A percentile compares a stretch with the other conserved stretches of the same genome.
Conservation (phyloP, 2,797 vertebrate genomes). For the Acipenser oxyrinchus region DNA sequence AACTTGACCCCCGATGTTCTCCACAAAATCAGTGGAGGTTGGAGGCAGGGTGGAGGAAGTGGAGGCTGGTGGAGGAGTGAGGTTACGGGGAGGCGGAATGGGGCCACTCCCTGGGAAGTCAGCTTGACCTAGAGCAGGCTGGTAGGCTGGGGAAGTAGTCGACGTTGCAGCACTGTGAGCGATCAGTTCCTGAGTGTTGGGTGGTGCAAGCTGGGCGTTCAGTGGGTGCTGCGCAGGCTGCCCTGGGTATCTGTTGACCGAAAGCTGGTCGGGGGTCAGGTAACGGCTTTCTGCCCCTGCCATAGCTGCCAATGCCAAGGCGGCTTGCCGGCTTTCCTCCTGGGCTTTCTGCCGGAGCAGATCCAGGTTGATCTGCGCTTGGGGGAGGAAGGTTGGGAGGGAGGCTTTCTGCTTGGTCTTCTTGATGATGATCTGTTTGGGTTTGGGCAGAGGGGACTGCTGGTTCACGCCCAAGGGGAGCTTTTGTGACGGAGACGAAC, state of each 20-base stretch:
- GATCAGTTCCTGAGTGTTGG: conserved; percentile 87
- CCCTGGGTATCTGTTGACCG: conserved; percentile 34
- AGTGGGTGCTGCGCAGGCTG: conserved; percentile 57
- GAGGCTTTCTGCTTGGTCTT: conserved; percentile 82
- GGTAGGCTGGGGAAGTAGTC: conserved; percentile 33
- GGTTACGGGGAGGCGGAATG: too few relatives aligned
- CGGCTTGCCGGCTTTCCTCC: conserved; percentile 22
- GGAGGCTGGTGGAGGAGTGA: neutral
- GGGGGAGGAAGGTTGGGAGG: conserved; percentile 77
- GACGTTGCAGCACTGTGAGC: conserved; percentile 44
- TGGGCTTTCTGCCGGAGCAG: conserved; percentile 39
- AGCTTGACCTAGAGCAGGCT: too few relatives aligned
- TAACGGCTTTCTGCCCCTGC: conserved; percentile 34
- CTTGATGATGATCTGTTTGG: conserved; percentile 85
- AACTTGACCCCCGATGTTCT: too few relatives aligned
- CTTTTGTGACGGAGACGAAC: conserved; percentile 57
- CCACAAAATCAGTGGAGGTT: conserved; percentile 27
- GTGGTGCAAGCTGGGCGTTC: conserved; percentile 52
- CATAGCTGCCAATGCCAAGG: conserved; percentile 22
- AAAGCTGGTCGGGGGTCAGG: conserved; percentile 51
- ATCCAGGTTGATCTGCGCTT: conserved; percentile 71
- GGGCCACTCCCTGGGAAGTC: too few relatives aligned
- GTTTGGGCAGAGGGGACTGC: conserved; percentile 53
- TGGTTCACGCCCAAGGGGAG: conserved; percentile 43
- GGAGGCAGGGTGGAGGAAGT: conserved; percentile 7